Base-by-base conservation (phyloP, 2,113 vertebrate genomes). In the Dromaius novaehollandiae region DNA sequence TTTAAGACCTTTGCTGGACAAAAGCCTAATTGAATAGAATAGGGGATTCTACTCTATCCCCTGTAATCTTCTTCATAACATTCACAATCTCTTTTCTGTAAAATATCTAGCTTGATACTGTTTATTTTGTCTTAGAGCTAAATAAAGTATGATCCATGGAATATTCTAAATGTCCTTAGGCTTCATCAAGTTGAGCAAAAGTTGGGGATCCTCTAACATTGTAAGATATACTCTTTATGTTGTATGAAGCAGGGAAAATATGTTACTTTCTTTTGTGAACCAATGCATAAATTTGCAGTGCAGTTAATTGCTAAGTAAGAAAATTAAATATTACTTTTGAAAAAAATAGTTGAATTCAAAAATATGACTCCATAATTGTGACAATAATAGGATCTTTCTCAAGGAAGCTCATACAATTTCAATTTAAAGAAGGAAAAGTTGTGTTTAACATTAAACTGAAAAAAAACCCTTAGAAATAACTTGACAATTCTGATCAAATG, bases 101-200 rank as follows among this genome's bases (percentile, higher is more conserved):
- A 96, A 96, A 91, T 94, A 15, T 83, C 44, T 77, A 77, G 79
- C 90, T 90, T 70, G 68, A 74, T 44, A 44, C 15, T 94, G 82
- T 96, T 97, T 97, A 74, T 40, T 34, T 96, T 94, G 82, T 89
- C 93, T 96, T 96, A 96, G 87, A 13, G 20, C 56, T 93, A 94
- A 97, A 88, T 74, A 55, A 71, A 90, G 80, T 26, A 44, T 70
- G 82, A 96, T 93, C 89, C 11, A 0, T 30, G 73, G n/a, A 76
- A 91, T 82, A 48, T 89, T 89, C 58, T 58, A 50, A 21, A 19
- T 66, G 56, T 42, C 4, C 1, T 63, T 48, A 53, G 30, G 75
- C 30, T 94, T 88, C 63, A 76, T 42, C 51, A 51, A 48, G 40
- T 34, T 28, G 58, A 93, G 44, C 4, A 51, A 25, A 10, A 51